phyloP scores from a whole-genome alignment of 2,113 vertebrate species.

The Cygnus atratus region DNA sequence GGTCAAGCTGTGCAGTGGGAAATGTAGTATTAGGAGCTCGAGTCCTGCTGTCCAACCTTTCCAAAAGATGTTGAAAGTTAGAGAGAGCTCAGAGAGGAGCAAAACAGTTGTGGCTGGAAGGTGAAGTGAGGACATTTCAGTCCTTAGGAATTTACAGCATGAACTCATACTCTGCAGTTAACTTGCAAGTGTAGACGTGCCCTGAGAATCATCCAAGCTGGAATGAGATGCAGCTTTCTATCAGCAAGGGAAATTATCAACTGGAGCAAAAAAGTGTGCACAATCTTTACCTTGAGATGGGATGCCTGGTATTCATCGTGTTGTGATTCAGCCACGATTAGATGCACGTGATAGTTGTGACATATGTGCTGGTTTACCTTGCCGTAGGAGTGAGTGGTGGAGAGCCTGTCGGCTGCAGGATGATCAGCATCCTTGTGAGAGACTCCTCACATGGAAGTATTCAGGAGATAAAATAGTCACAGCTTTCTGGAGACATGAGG shows the following conservation, averaged over 20 bases:
- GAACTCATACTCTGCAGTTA: background rate
- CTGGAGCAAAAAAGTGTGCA: background rate
- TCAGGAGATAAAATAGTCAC: background rate
- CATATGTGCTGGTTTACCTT: no score
- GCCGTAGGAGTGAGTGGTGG: background rate
- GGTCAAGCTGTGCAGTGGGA: background rate
- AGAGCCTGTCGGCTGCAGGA: background rate
- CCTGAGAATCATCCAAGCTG: background rate
- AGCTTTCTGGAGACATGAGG: background rate
- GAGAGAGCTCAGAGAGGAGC: background rate
- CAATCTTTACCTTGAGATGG: background rate
- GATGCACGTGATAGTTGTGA: background rate
- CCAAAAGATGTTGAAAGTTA: background rate
- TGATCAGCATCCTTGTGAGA: background rate
- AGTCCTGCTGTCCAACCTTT: background rate
- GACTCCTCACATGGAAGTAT: background rate
- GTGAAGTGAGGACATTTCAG: conserved; percentile 13
- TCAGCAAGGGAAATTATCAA: background rate
- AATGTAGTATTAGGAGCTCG: background rate
- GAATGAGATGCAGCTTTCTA: background rate
- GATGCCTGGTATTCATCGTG: background rate
- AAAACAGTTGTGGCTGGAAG: background rate
- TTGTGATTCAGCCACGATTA: background rate
- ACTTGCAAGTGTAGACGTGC: background rate
- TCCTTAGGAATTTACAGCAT: background rate